Evolutionary conservation across 2,888 invertebrate species (phyloP).

Genomic region (Caenorhabditis sulstoni): DNA sequence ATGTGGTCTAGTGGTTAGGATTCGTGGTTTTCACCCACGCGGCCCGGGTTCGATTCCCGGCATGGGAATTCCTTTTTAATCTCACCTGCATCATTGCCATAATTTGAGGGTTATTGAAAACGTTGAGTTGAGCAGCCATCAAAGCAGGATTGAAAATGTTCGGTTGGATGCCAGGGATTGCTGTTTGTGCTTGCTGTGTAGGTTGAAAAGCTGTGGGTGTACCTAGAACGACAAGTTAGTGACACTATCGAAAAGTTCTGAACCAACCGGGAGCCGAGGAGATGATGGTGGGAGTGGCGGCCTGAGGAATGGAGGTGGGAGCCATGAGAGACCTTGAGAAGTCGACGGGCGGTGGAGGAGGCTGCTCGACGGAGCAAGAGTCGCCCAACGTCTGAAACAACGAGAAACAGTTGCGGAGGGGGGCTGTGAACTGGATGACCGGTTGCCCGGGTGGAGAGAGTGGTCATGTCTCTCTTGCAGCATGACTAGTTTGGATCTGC

Average conservation of each 20-base stretch:
- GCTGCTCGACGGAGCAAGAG: slow-evolving; percentile 54
- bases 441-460: background rate
- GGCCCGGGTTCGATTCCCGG: slow-evolving; percentile 77
- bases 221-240: slow-evolving; percentile 2
- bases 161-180: slow-evolving; percentile 25
- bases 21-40: slow-evolving; percentile 76
- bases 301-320: slow-evolving; percentile 20
- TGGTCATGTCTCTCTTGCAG: background rate
- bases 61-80: slow-evolving; percentile 62
- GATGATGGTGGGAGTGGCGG: slow-evolving; percentile 8
- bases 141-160: slow-evolving; percentile 65
- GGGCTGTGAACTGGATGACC: background rate
- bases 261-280: slow-evolving; percentile 29
- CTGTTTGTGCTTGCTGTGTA: slow-evolving; percentile 30
- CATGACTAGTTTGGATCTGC: slow-evolving; percentile 10
- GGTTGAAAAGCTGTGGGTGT: slow-evolving; percentile 55
- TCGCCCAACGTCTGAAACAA: slow-evolving; percentile 57
- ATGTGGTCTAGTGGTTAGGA: slow-evolving; percentile 72
- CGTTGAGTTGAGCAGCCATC: slow-evolving; percentile 73
- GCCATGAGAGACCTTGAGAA: slow-evolving; percentile 35
- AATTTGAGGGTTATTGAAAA: slow-evolving; percentile 67
- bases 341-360: slow-evolving; percentile 50
- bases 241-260: background rate
- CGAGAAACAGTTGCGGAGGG: background rate
- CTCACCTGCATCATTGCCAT: slow-evolving; percentile 73